Percentiles rank a stretch among this genome's conserved stretches.
phyloP scores from a whole-genome alignment of 2,888 invertebrate genomes.

The Hetaerina titia region DNA sequence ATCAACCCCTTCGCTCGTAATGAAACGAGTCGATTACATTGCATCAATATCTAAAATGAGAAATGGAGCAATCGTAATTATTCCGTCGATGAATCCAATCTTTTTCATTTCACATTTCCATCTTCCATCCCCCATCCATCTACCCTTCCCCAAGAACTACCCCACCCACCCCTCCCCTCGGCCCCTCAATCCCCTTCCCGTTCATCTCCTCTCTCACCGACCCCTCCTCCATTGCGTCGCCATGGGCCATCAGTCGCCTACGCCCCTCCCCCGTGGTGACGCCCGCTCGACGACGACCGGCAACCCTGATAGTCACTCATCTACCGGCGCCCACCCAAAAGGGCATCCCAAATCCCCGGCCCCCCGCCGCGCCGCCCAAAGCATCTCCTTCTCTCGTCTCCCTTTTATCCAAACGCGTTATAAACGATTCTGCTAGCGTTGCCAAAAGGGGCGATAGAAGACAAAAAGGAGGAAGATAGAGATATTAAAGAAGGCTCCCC shows the following conservation, averaged over 20 bases:
- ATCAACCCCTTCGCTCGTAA: too few species aligned
- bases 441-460: conserved; percentile 2
- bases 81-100: too few species aligned
- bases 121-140: neutral
- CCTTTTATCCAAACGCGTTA: conserved; percentile 52
- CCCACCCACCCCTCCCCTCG: neutral
- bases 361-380: neutral
- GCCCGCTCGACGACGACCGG: neutral
- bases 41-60: too few species aligned
- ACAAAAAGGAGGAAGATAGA: neutral
- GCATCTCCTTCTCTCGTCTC: neutral
- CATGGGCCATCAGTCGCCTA: neutral
- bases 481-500: neutral
- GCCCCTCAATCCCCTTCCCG: neutral
- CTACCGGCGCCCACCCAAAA: neutral
- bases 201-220: neutral
- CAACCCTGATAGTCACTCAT: neutral
- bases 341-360: neutral
- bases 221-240: neutral
- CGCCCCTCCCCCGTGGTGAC: neutral
- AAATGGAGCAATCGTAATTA: too few species aligned
- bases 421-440: conserved; percentile 37
- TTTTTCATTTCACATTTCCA: neutral
- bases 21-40: too few species aligned
- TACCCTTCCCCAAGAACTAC: neutral